These are phyloP conservation scores for Dasypogon diadema DNA, from an alignment of 2,888 invertebrate genomes.

Conservation along the genomic window DNA sequence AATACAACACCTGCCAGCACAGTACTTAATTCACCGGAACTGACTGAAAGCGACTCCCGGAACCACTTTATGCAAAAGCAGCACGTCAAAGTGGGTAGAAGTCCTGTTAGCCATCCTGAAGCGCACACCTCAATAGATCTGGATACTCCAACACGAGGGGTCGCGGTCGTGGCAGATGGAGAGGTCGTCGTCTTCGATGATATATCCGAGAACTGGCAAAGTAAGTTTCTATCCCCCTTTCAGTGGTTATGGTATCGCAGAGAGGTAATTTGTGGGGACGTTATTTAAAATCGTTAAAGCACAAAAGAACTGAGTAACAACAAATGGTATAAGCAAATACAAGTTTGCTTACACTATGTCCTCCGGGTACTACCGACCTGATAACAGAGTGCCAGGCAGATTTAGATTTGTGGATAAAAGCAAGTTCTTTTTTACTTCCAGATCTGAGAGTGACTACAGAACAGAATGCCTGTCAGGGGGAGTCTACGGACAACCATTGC, in stretches of 20 bases:
- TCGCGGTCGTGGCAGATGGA: conserved; percentile 76
- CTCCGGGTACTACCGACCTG: neutral
- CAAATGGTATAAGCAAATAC: neutral
- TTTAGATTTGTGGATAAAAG: neutral
- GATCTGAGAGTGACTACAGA: conserved; percentile 55
- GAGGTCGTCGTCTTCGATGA: conserved; percentile 90
- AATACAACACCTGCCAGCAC: conserved; percentile 62
- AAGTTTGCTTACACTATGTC: too few relatives aligned
- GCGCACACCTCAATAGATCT: conserved; percentile 44
- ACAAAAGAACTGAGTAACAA: neutral
- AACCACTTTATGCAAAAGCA: conserved; percentile 59
- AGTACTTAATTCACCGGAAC: conserved; percentile 65
- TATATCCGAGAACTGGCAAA: conserved; percentile 85
- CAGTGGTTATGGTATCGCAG: too few relatives aligned
- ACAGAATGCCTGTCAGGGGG: conserved; percentile 51
- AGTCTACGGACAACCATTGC: conserved; percentile 53
- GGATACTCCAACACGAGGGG: conserved; percentile 52
- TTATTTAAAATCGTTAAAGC: neutral
- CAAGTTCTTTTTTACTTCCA: conserved; percentile 3
- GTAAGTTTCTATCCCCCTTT: conserved; percentile 67
- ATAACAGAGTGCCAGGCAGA: neutral
- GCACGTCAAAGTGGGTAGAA: conserved; percentile 63
- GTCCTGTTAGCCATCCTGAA: conserved; percentile 62
- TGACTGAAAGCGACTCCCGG: conserved; percentile 59
- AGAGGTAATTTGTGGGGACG: conserved; percentile 29